These are phyloP conservation scores for Sciurus carolinensis DNA, from an alignment of 2,797 vertebrate genomes.

Conservation along the genomic window DNA sequence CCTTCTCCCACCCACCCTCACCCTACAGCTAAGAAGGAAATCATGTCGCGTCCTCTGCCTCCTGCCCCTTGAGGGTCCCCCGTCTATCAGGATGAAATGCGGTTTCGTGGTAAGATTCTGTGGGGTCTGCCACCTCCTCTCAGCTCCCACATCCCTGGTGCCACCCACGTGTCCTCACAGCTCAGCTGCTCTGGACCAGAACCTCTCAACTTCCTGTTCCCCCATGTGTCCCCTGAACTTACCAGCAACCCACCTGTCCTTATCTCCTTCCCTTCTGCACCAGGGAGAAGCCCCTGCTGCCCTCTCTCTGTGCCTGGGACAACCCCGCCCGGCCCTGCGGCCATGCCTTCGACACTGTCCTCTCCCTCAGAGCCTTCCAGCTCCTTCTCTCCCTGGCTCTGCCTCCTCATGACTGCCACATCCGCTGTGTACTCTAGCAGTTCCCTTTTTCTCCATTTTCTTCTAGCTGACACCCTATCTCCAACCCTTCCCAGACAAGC, in stretches of 20 bases:
- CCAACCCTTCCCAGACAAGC: not conserved
- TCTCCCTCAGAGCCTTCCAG: not conserved
- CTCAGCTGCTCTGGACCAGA: not conserved
- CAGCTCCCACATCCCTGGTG: too few relatives aligned
- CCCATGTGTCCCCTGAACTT: not conserved
- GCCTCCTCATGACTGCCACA: not conserved
- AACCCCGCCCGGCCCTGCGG: fast-evolving
- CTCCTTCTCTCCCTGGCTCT: not conserved
- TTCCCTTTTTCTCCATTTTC: not conserved
- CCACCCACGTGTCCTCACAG: not conserved
- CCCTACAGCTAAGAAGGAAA: not conserved
- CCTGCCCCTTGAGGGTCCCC: not conserved
- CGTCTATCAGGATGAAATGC: not conserved
- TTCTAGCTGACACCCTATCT: not conserved
- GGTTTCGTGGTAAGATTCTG: not conserved
- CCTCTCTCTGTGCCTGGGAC: not conserved
- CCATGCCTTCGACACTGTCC: not conserved
- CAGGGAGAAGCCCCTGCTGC: not conserved
- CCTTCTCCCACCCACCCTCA: not conserved
- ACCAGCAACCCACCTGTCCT: not conserved
- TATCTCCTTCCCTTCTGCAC: not conserved
- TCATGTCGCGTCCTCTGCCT: not conserved
- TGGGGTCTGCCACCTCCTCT: not conserved
- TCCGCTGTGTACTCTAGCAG: fast-evolving
- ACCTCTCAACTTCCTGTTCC: not conserved